Evolutionary conservation across 2,797 vertebrate species (phyloP).

Genomic region (Rhyacichthys aspro): DNA sequence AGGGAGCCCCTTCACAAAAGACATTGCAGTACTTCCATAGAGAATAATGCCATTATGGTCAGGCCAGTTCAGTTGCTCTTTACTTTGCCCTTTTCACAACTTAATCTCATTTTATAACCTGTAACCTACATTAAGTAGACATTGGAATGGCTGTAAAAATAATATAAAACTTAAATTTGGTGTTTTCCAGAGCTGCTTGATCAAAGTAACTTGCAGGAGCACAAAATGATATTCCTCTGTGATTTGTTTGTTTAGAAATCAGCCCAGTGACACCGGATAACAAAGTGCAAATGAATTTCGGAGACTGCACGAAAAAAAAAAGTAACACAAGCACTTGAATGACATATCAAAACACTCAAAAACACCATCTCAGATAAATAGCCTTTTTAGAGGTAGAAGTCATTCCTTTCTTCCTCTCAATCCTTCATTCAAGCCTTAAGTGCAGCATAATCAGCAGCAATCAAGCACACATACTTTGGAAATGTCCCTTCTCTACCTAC

Average conservation of each 20-base stretch:
- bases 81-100: no score
- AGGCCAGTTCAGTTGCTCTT: no score
- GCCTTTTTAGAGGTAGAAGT: slow-evolving; percentile 49
- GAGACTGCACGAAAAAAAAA: slow-evolving; percentile 6
- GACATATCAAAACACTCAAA: slow-evolving; percentile 55
- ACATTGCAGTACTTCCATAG: no score
- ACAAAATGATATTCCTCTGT: neutral
- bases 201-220: neutral
- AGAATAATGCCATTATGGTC: no score
- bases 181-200: no score
- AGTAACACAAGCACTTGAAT: slow-evolving; percentile 35
- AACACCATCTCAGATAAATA: slow-evolving; percentile 47
- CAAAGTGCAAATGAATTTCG: slow-evolving; percentile 32
- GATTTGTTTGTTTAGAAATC: slow-evolving; percentile 12
- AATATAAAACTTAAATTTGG: no score
- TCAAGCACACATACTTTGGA: slow-evolving; percentile 50
- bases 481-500: slow-evolving; percentile 31
- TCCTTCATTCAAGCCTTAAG: slow-evolving; percentile 54
- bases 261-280: slow-evolving; percentile 27
- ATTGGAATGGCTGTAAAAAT: no score
- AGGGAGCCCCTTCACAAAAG: no score
- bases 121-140: no score
- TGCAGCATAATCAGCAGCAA: slow-evolving; percentile 69
- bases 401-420: slow-evolving; percentile 23
- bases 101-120: no score